These are phyloP conservation scores for Prosopocoilus inquinatus DNA, from an alignment of 2,888 invertebrate genomes.

Conservation along the genomic window DNA sequence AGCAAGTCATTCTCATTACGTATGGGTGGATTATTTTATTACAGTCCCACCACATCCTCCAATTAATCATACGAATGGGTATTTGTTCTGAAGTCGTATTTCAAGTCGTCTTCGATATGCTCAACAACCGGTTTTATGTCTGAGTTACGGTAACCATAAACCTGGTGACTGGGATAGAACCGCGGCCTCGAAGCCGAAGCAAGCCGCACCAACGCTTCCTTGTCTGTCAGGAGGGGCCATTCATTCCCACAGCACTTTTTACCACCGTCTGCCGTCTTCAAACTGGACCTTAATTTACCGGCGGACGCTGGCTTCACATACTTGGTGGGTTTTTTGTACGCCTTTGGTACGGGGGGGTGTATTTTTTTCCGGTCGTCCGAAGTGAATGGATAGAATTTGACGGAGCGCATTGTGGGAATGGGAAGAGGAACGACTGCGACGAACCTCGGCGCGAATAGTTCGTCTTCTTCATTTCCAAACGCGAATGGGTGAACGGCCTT, in stretches of 20 bases:
- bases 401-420: too few relatives aligned
- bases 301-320: constrained; percentile 11
- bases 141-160: constrained; percentile 13
- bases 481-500: too few relatives aligned
- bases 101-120: constrained; percentile 43
- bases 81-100: constrained; percentile 47
- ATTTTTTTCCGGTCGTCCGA: not conserved
- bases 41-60: not conserved
- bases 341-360: constrained; percentile 7
- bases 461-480: too few relatives aligned
- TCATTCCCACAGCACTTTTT: constrained; percentile 19
- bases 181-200: constrained; percentile 6
- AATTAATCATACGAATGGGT: constrained; percentile 34
- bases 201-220: not conserved
- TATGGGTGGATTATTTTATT: too few relatives aligned
- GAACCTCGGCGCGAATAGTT: too few relatives aligned
- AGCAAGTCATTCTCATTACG: too few relatives aligned
- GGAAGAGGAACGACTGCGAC: too few relatives aligned
- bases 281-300: constrained; percentile 20
- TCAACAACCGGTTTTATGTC: constrained; percentile 44
- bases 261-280: constrained; percentile 9
- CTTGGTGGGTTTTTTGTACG: constrained; percentile 16
- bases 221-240: constrained; percentile 12
- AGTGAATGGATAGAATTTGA: too few relatives aligned
- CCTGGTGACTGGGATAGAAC: constrained; percentile 18